phyloP scores from a whole-genome alignment of 1,140 invertebrate species.

The Spodoptera frugiperda region DNA sequence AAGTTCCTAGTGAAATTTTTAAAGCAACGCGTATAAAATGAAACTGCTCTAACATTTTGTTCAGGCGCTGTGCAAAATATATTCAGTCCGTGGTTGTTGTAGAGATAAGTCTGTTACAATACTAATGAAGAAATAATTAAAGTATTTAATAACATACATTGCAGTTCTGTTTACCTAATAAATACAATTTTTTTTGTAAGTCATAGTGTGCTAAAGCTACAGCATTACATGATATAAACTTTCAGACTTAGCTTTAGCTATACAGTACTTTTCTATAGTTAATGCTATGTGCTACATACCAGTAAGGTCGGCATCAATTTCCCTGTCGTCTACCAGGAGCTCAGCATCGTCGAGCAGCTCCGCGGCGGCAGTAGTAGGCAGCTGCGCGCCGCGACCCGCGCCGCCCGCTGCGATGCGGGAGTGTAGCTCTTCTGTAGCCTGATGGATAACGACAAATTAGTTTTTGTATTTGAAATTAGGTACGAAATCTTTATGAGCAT shows the following conservation, averaged over 20 bases:
- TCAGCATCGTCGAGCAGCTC: constrained; percentile 97
- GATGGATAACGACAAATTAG: constrained; percentile 44
- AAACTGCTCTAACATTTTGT: not conserved
- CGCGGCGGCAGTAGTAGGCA: constrained; percentile 90
- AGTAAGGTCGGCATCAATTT: constrained; percentile 96
- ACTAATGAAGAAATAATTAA: too few species aligned
- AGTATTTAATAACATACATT: too few species aligned
- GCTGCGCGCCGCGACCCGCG: constrained; percentile 87
- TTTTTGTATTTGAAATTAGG: too few species aligned
- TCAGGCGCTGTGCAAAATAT: not conserved
- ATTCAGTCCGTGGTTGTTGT: too few species aligned
- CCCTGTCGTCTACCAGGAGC: constrained; percentile 95
- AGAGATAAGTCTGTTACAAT: too few species aligned
- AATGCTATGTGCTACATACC: constrained; percentile 86
- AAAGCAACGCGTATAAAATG: not conserved
- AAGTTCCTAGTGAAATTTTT: not conserved
- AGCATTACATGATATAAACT: too few species aligned
- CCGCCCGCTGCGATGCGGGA: constrained; percentile 90
- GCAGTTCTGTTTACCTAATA: too few species aligned
- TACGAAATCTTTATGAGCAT: too few species aligned
- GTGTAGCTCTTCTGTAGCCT: constrained; percentile 97
- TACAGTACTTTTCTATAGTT: too few species aligned
- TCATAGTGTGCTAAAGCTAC: too few species aligned
- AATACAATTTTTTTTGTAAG: too few species aligned
- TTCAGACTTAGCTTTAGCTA: too few species aligned